Conservation (phyloP, 1,140 invertebrate species). For the Drosophila ambigua region DNA sequence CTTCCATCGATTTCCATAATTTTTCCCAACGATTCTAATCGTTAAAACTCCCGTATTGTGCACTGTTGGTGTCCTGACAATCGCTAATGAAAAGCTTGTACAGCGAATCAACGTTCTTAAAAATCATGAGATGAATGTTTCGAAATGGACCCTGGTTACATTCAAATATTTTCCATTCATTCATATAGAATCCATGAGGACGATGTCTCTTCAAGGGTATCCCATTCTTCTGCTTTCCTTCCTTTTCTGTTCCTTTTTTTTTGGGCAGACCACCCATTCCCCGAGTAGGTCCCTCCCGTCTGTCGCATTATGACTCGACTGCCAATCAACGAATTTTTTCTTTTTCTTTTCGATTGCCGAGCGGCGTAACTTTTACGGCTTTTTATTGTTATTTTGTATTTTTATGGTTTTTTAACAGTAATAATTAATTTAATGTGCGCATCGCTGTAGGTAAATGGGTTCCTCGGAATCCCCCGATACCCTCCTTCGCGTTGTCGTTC, state of each 20-base stretch:
- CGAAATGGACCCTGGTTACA: no score
- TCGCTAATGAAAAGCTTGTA: no score
- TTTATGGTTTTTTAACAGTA: constrained; percentile 80
- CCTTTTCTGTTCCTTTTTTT: neutral
- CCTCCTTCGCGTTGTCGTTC: constrained; percentile 20
- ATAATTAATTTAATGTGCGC: constrained; percentile 79
- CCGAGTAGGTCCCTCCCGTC: neutral
- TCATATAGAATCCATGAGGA: no score
- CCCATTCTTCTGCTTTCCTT: constrained; percentile 17
- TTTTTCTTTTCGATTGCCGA: constrained; percentile 37
- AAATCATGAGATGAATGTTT: no score
- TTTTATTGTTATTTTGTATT: constrained; percentile 72
- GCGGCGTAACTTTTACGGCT: constrained; percentile 66
- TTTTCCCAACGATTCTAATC: no score
- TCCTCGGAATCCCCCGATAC: constrained; percentile 1
- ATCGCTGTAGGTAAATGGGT: constrained; percentile 74
- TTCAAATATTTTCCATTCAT: no score
- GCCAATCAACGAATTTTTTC: constrained; percentile 50
- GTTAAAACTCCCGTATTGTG: no score
- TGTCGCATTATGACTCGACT: constrained; percentile 44
- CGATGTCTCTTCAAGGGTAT: no score
- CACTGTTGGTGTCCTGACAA: no score
- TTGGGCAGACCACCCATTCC: constrained; percentile 30
- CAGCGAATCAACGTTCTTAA: no score
- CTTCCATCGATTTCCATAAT: no score